phyloP scores from a whole-genome alignment of 2,113 vertebrate species.

The Aleadryas rufinucha region DNA sequence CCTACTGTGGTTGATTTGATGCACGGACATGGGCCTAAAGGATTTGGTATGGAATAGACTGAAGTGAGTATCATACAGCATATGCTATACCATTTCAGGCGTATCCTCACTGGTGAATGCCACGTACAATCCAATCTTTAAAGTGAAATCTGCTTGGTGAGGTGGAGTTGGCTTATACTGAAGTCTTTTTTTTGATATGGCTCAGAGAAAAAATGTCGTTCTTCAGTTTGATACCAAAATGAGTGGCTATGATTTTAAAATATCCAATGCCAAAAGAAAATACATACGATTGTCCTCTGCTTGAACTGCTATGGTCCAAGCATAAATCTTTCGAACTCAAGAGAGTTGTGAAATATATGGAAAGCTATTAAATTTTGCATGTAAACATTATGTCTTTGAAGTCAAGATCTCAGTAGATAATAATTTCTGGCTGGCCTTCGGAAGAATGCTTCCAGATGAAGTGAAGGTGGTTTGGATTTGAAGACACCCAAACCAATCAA shows the following conservation, averaged over 20 bases:
- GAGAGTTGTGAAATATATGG: background rate
- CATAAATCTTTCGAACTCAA: background rate
- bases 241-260: background rate
- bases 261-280: background rate
- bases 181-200: background rate
- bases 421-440: background rate
- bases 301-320: background rate
- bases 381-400: background rate
- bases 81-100: background rate
- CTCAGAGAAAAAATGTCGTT: background rate
- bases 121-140: background rate
- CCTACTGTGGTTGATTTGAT: background rate
- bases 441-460: background rate
- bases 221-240: background rate
- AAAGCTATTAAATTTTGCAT: background rate
- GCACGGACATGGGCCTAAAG: fast-evolving
- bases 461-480: background rate
- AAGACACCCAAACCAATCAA: background rate
- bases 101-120: background rate
- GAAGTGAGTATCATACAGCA: background rate
- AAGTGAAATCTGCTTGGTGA: background rate
- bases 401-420: background rate
- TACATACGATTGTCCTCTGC: background rate
- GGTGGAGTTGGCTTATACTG: fast-evolving
- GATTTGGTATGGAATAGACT: background rate